phyloP scores from a whole-genome alignment of 1,140 invertebrate species.

The Saccostrea echinata region DNA sequence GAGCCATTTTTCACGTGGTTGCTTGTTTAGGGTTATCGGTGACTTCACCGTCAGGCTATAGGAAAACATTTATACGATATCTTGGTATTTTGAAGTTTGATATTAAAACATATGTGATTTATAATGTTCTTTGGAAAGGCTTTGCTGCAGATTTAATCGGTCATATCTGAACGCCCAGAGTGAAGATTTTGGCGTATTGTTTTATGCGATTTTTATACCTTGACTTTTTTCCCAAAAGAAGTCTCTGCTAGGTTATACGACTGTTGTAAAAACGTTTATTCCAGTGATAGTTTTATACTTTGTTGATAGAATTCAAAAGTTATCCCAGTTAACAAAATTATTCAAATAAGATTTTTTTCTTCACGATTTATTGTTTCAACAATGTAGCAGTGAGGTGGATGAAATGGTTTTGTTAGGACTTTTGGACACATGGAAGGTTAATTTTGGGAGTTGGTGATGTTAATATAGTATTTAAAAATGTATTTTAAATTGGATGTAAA shows the following conservation, averaged over 20 bases:
- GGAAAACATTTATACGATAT: constrained; percentile 29
- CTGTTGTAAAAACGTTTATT: background rate
- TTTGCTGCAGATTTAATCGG: background rate
- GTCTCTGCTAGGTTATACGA: background rate
- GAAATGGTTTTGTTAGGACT: too few relatives aligned
- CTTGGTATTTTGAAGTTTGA: constrained; percentile 31
- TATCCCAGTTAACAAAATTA: too few relatives aligned
- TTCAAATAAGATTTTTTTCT: too few relatives aligned
- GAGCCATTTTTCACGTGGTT: background rate
- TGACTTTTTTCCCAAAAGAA: background rate
- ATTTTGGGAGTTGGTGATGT: too few relatives aligned
- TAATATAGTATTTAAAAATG: too few relatives aligned
- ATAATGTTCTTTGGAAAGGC: constrained; percentile 14
- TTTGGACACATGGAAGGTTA: background rate
- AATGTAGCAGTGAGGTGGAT: background rate
- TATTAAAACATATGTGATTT: constrained; percentile 35
- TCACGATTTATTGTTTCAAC: background rate
- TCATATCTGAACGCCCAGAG: constrained; percentile 23
- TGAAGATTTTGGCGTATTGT: constrained; percentile 2
- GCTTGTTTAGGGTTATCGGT: constrained; percentile 1
- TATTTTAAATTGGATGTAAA: too few relatives aligned
- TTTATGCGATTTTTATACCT: constrained; percentile 21
- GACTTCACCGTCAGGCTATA: background rate
- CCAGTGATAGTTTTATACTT: background rate
- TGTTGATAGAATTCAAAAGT: too few relatives aligned